These are phyloP conservation scores for Centropus bengalensis DNA, from an alignment of 2,113 vertebrate genomes.

Conservation along the genomic window DNA sequence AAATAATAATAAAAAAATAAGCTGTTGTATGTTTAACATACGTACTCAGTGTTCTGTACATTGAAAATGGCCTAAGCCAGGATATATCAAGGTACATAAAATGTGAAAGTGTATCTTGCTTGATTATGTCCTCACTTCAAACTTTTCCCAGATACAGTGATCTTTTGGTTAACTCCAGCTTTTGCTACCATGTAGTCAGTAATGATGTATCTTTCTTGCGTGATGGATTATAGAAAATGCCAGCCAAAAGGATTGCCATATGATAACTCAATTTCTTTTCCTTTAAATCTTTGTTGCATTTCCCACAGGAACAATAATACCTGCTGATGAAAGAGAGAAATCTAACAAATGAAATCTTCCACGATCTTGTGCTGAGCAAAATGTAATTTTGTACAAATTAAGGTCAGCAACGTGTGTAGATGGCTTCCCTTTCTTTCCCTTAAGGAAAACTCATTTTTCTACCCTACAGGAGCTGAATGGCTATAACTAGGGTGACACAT, in stretches of 20 bases:
- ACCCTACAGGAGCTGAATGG: background rate
- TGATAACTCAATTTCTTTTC: constrained; percentile 4
- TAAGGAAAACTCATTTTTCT: constrained; percentile 27
- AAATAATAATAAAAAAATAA: background rate
- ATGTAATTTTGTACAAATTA: constrained; percentile 55
- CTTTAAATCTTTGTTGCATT: background rate
- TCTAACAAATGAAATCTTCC: background rate
- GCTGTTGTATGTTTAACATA: background rate
- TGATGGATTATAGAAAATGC: background rate
- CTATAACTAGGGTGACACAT: background rate
- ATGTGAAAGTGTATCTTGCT: background rate
- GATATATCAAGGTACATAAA: background rate
- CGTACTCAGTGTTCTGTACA: background rate
- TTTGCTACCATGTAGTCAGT: background rate
- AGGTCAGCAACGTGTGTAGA: background rate
- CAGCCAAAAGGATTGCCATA: background rate
- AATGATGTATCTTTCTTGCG: background rate
- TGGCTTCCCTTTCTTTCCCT: background rate
- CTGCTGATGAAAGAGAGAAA: constrained; percentile 37
- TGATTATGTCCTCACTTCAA: background rate
- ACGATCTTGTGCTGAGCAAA: background rate
- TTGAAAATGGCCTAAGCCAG: background rate
- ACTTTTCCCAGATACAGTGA: background rate
- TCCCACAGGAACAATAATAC: constrained; percentile 26
- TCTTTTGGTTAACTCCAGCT: background rate